Conservation (phyloP, 2,797 vertebrate genomes). For the Fistularia commersonii region DNA sequence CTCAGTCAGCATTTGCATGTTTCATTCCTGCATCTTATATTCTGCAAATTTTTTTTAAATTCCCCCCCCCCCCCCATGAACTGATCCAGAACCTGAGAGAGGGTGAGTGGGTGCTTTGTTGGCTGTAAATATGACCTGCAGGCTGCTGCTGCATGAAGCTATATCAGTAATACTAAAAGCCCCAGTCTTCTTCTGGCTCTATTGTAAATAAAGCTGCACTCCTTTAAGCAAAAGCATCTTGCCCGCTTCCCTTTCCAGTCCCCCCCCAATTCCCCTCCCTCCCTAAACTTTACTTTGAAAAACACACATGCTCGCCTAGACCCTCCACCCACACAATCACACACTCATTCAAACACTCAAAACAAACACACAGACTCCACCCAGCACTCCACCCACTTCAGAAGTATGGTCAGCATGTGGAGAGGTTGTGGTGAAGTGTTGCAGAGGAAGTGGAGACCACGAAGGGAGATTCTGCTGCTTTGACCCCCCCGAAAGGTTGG, state of each 20-base stretch:
- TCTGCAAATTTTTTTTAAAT: no score
- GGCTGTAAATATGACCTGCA: no score
- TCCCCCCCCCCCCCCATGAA: no score
- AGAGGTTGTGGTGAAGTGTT: constrained; percentile 39
- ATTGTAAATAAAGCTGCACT: constrained; percentile 34
- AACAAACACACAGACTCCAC: constrained; percentile 64
- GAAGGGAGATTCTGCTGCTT: constrained; percentile 18
- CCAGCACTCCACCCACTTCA: constrained; percentile 61
- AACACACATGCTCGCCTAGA: constrained; percentile 15
- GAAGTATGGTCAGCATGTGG: constrained; percentile 68
- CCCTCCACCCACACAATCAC: constrained; percentile 37
- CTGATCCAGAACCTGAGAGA: no score
- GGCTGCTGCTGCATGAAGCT: no score
- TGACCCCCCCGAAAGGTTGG: constrained; percentile 30
- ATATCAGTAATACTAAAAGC: constrained; percentile 9
- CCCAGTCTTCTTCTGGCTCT: constrained; percentile 15
- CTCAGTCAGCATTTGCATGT: no score
- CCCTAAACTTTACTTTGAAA: constrained; percentile 8
- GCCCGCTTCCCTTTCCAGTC: constrained; percentile 19
- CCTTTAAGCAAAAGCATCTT: constrained; percentile 7
- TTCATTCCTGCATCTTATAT: no score
- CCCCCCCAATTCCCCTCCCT: constrained; percentile 5
- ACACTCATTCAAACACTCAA: constrained; percentile 51
- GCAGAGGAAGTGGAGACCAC: constrained; percentile 26
- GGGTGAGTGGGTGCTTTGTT: no score